Evolutionary conservation across 2,888 invertebrate species (phyloP).

Genomic region (Agonopterix arenella): DNA sequence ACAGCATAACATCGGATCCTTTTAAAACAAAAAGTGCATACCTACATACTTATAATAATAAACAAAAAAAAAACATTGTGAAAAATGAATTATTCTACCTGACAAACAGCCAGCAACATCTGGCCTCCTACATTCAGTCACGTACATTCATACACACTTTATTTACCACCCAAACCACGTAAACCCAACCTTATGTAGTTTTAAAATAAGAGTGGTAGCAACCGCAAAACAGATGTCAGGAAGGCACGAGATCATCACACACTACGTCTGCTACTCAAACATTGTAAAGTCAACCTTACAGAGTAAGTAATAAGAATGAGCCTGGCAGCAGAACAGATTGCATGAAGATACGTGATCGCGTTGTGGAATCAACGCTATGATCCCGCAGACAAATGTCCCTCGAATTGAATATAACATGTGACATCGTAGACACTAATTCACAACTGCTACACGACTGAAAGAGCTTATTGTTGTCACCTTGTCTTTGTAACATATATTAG

Average conservation of each 20-base stretch:
- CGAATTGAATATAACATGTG: slow-evolving; percentile 10
- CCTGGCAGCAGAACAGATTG: neutral
- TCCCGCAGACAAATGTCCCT: slow-evolving; percentile 6
- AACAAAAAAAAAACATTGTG: no score
- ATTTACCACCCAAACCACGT: neutral
- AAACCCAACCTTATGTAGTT: neutral
- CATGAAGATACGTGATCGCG: slow-evolving; percentile 4
- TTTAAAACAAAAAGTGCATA: no score
- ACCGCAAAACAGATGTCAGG: no score
- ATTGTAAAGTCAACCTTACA: no score
- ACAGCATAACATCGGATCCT: no score
- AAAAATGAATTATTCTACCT: slow-evolving; percentile 4
- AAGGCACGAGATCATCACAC: no score
- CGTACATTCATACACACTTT: neutral
- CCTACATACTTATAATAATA: no score
- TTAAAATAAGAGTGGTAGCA: neutral
- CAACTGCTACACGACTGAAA: neutral
- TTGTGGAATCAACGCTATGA: slow-evolving; percentile 1
- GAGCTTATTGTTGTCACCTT: neutral
- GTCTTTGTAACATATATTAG: no score
- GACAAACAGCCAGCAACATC: slow-evolving; percentile 7
- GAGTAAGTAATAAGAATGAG: no score
- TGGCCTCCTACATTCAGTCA: slow-evolving; percentile 3
- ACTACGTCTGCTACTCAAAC: no score
- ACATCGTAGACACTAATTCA: slow-evolving; percentile 4